phyloP scores from a whole-genome alignment of 2,797 vertebrate species.

The Numenius phaeopus region DNA sequence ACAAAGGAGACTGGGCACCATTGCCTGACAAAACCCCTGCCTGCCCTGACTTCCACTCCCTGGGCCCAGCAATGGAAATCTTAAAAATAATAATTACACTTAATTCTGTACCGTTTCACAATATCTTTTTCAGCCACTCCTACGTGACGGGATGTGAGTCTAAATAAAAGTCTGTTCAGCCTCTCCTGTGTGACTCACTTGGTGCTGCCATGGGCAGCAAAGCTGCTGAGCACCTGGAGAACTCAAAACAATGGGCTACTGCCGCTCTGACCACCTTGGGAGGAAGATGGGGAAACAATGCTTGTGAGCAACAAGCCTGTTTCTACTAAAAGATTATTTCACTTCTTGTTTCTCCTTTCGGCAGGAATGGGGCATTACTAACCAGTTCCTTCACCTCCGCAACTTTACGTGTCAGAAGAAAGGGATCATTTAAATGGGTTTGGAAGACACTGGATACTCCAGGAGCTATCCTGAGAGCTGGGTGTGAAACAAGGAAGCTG shows the following conservation, averaged over 20 bases:
- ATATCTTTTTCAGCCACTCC: neutral
- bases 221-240: neutral
- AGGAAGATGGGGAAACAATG: neutral
- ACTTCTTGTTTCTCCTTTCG: neutral
- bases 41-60: neutral
- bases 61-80: neutral
- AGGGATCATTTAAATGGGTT: neutral
- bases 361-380: neutral
- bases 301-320: neutral
- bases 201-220: neutral
- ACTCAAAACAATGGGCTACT: neutral
- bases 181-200: conserved; percentile 26
- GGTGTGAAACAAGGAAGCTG: neutral
- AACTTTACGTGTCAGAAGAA: accelerated
- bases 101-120: neutral
- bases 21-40: neutral
- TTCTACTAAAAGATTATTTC: neutral
- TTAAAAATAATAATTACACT: neutral
- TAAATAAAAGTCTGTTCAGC: neutral
- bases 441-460: neutral
- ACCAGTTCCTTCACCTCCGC: neutral
- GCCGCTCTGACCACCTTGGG: neutral
- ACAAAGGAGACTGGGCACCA: neutral
- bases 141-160: neutral
- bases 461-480: neutral